Conservation (phyloP, 37 sponge, comb jelly and placozoan species). For the Aplysina aerophoba region DNA sequence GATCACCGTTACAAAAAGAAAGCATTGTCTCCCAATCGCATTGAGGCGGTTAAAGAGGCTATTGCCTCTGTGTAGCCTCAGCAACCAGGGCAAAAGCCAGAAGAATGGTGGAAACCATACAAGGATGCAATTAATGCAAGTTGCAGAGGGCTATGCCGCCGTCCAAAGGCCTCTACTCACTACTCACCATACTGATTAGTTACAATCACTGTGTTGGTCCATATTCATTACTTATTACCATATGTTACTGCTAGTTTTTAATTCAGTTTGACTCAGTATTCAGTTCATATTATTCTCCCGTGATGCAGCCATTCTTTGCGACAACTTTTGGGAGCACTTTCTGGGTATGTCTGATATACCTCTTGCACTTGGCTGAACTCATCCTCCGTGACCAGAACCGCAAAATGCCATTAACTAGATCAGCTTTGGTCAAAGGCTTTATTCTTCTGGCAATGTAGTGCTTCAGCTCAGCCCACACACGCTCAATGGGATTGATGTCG, state of each 20-base stretch:
- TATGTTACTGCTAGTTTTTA: too few species aligned
- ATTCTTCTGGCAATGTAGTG: neutral
- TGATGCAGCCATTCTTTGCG: neutral
- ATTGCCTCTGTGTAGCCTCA: neutral
- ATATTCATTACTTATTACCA: too few species aligned
- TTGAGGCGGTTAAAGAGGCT: neutral
- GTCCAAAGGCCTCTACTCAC: neutral
- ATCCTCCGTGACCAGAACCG: slow-evolving; percentile 12
- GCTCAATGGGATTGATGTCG: slow-evolving; percentile 7
- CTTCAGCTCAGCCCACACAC: slow-evolving; percentile 21
- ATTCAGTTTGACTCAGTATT: too few species aligned
- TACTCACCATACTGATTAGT: neutral
- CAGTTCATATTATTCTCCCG: neutral
- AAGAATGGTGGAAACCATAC: neutral
- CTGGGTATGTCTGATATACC: neutral
- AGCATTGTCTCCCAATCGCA: neutral
- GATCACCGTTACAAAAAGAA: neutral
- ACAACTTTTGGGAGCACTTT: slow-evolving; percentile 26
- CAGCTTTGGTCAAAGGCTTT: neutral
- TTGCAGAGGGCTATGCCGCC: neutral
- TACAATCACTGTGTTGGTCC: neutral
- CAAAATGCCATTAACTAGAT: slow-evolving; percentile 20
- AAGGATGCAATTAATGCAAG: neutral
- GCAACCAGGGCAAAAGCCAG: neutral
- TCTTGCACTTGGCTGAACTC: neutral